These are phyloP conservation scores for Drosophila willistoni DNA, from an alignment of 1,140 invertebrate genomes.

Conservation along the genomic window DNA sequence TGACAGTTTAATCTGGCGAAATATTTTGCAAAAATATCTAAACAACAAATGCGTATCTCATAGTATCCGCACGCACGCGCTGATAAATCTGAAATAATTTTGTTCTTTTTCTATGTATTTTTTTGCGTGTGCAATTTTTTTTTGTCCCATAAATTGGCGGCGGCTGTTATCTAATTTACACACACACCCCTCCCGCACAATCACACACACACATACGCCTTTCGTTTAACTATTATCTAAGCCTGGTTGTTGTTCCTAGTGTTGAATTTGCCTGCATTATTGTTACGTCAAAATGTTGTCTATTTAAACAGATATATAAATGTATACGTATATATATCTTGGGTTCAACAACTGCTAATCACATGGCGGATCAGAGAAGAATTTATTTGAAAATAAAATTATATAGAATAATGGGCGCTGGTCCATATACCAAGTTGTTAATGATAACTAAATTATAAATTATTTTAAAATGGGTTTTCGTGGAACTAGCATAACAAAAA, in stretches of 20 bases:
- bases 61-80: slow-evolving; percentile 49
- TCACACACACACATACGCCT: background rate
- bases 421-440: background rate
- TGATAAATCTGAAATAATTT: slow-evolving; percentile 40
- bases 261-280: slow-evolving; percentile 34
- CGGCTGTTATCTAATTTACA: slow-evolving; percentile 65
- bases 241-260: slow-evolving; percentile 1
- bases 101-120: background rate
- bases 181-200: background rate
- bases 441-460: background rate
- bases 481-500: too few relatives aligned
- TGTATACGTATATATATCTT: slow-evolving; percentile 12
- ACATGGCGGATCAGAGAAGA: slow-evolving; percentile 53
- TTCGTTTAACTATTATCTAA: slow-evolving; percentile 9
- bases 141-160: slow-evolving; percentile 56
- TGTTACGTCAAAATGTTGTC: slow-evolving; percentile 35
- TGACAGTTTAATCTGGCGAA: slow-evolving; percentile 17
- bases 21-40: slow-evolving; percentile 13
- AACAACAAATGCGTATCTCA: slow-evolving; percentile 39
- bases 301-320: slow-evolving; percentile 12
- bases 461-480: background rate
- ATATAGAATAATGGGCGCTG: background rate
- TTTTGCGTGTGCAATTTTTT: slow-evolving; percentile 44
- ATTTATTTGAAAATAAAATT: background rate
- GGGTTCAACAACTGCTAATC: slow-evolving; percentile 79